Base-by-base conservation (phyloP, 2,888 invertebrate species). In the Cerceris rybyensis region DNA sequence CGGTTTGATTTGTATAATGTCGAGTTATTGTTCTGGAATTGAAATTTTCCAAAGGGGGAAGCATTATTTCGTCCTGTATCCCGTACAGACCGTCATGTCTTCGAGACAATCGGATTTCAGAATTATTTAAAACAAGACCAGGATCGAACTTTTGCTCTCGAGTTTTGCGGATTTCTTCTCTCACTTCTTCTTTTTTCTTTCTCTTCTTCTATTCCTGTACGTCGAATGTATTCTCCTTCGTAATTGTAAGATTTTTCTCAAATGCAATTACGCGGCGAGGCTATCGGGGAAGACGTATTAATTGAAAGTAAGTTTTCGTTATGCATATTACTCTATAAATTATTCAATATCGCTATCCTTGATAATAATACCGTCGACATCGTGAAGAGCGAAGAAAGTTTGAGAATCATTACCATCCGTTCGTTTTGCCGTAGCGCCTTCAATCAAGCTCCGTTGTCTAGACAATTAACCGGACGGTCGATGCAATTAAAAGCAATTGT, bases 1-100 rank as follows among this genome's bases (percentile, higher is more conserved):
- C 65, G 70, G 80, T 85, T 85, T 86, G 86, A 86, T 85, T 86
- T 81, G 86, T 86, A 86, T 82, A 85, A 85, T 85, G 86, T 78
- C 78, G 81, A 78, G 86, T 86, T 85, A 86, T 85, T 85, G 76
- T 85, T 75, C 73, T 70, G 78, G 86, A 82, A 84, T 86, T 70
- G 83, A 84, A 74, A 49, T 46, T 16, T 54, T 58, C 43, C 8
- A 55, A 68, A 52, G 28, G 9, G 61, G 17, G n/a, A 6, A 46
- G 16, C 46, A 46, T 46, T 46, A 46, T 59, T 72, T 80, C 69
- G 65, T 64, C 71, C 69, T 63, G 68, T 71, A 60, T 70, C 72
- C 73, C 58, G 54, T 17, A 4, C 28, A 28, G 28, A 28, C 28
- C 28, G 28, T 28, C 28, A 28, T 28, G 28, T 28, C 28, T 28